Conservation (phyloP, 2,797 vertebrate genomes). For the Setipinna tenuifilis region DNA sequence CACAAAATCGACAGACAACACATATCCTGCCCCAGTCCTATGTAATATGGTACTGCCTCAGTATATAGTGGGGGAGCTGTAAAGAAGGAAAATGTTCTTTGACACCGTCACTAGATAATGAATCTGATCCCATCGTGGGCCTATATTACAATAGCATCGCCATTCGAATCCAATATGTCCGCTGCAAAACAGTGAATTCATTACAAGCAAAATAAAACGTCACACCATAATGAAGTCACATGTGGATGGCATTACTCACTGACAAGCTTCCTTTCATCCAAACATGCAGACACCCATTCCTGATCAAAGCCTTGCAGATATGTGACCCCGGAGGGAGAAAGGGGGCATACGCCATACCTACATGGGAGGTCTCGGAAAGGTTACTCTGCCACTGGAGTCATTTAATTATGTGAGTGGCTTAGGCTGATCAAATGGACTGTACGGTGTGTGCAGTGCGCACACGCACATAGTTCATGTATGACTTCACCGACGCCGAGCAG, state of each 20-base stretch:
- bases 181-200: neutral
- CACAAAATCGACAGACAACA: too few relatives aligned
- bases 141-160: neutral
- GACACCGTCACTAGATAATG: neutral
- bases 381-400: neutral
- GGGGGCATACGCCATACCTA: neutral
- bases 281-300: neutral
- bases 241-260: neutral
- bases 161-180: neutral
- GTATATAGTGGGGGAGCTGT: too few relatives aligned
- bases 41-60: too few relatives aligned
- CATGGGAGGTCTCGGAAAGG: neutral
- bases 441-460: neutral
- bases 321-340: neutral
- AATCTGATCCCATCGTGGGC: neutral
- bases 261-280: neutral
- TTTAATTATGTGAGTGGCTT: neutral
- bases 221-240: neutral
- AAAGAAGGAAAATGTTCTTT: too few relatives aligned
- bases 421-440: slow-evolving; percentile 3
- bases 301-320: neutral
- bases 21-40: too few relatives aligned
- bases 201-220: neutral
- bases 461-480: slow-evolving; percentile 9
- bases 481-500: neutral